These are phyloP conservation scores for Drosophila infuscata DNA, from an alignment of 2,888 invertebrate genomes.

Conservation along the genomic window DNA sequence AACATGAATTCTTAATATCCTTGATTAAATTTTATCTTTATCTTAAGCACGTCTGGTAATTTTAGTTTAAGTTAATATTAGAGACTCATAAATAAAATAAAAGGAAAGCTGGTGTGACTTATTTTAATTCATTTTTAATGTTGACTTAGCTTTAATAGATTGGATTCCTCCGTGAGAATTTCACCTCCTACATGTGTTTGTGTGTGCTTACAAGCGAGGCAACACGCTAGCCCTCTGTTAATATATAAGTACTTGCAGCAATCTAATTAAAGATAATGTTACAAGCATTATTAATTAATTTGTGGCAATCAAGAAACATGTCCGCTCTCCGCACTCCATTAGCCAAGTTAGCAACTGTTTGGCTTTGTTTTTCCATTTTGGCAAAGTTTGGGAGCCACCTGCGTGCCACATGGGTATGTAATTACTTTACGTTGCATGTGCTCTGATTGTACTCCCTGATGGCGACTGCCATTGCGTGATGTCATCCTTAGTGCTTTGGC, in stretches of 20 bases:
- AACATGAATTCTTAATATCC: neutral
- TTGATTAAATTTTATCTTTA: neutral
- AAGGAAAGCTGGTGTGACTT: slow-evolving; percentile 11
- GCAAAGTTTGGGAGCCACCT: slow-evolving; percentile 30
- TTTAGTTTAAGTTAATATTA: neutral
- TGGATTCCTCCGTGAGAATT: slow-evolving; percentile 13
- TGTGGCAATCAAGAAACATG: slow-evolving; percentile 43
- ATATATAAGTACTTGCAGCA: slow-evolving; percentile 25
- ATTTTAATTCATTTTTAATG: slow-evolving; percentile 37
- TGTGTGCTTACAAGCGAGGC: neutral
- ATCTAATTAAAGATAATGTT: slow-evolving; percentile 67
- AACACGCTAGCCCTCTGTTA: neutral
- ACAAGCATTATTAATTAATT: slow-evolving; percentile 68
- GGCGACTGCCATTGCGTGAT: slow-evolving; percentile 37
- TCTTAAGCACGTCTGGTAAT: neutral
- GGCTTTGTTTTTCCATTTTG: slow-evolving; percentile 13
- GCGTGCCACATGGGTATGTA: slow-evolving; percentile 45
- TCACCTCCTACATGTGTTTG: neutral
- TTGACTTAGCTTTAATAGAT: slow-evolving; percentile 20
- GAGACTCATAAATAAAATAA: slow-evolving; percentile 18
- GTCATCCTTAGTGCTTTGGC: slow-evolving; percentile 9
- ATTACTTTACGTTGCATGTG: slow-evolving; percentile 60
- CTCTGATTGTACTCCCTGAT: slow-evolving; percentile 34
- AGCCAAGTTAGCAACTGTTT: slow-evolving; percentile 33
- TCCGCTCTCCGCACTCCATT: slow-evolving; percentile 35